These are phyloP conservation scores for Rhadina sibilatrix DNA, from an alignment of 2,113 vertebrate species.

Conservation along the genomic window DNA sequence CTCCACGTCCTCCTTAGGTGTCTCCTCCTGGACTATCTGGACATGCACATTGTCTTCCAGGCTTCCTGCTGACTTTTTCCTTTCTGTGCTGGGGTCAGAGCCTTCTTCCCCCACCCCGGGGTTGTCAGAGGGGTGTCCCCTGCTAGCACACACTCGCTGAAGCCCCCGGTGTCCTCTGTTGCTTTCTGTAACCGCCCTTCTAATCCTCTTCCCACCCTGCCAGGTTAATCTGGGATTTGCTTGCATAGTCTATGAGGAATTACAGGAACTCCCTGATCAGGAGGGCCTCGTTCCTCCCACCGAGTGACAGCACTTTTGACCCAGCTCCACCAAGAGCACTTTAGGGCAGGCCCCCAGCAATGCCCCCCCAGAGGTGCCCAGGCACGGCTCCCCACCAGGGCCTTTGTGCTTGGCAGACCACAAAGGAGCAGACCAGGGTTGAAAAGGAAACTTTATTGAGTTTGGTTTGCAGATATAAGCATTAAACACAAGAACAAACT, in stretches of 20 bases:
- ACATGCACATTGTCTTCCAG: not conserved
- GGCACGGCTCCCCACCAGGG: not conserved
- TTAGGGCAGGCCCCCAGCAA: not conserved
- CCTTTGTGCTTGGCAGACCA: not conserved
- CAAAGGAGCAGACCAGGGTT: not conserved
- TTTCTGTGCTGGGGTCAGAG: not conserved
- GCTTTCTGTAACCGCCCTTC: not conserved
- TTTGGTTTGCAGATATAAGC: not conserved
- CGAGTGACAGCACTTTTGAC: not conserved
- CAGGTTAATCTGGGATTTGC: slow-evolving; percentile 70
- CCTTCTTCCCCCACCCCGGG: not conserved
- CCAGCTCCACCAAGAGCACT: not conserved
- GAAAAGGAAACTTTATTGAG: slow-evolving; percentile 21
- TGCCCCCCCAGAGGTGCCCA: not conserved
- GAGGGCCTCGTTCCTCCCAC: not conserved
- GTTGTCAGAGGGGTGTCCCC: not conserved
- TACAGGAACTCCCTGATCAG: slow-evolving; percentile 21
- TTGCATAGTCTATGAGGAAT: slow-evolving; percentile 13
- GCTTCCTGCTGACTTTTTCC: not conserved
- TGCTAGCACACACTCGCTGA: accelerated
- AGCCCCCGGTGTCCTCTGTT: accelerated
- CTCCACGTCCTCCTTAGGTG: not conserved
- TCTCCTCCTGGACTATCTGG: not conserved
- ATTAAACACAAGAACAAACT: not conserved
- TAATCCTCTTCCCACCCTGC: slow-evolving; percentile 46